Conservation (phyloP, 2,113 vertebrate genomes). For the Australoheros scitulus region DNA sequence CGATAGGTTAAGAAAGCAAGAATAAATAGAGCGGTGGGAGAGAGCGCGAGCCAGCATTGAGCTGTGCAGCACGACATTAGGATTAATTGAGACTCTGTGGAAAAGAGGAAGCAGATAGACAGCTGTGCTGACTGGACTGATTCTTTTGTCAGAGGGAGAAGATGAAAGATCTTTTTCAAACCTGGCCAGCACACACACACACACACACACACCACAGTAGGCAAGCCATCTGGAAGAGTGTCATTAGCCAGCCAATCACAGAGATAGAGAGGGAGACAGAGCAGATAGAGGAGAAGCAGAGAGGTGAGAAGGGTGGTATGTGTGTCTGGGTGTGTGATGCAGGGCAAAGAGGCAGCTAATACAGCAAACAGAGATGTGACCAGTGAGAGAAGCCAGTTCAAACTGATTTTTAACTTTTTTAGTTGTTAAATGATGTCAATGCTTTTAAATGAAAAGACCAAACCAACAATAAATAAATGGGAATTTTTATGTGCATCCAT, state of each 20-base stretch:
- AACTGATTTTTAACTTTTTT: neutral
- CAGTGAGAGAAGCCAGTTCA: neutral
- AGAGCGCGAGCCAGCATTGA: constrained; percentile 3
- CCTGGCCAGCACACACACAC: constrained; percentile 48
- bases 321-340: neutral
- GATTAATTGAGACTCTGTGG: constrained; percentile 50
- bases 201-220: constrained; percentile 23
- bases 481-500: neutral
- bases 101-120: constrained; percentile 51
- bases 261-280: constrained; percentile 21
- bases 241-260: constrained; percentile 52
- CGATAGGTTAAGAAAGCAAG: constrained; percentile 16
- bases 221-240: constrained; percentile 65
- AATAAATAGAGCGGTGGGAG: constrained; percentile 18
- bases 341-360: neutral
- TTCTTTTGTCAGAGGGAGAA: constrained; percentile 63
- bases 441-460: no score
- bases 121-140: constrained; percentile 67
- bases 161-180: constrained; percentile 61
- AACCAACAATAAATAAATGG: neutral
- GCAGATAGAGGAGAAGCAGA: constrained; percentile 7
- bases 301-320: neutral
- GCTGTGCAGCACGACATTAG: constrained; percentile 11
- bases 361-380: neutral
- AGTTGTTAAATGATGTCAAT: neutral